Evolutionary conservation across 2,888 invertebrate genomes (phyloP).

Genomic region (Lasioglossum pauxillum): DNA sequence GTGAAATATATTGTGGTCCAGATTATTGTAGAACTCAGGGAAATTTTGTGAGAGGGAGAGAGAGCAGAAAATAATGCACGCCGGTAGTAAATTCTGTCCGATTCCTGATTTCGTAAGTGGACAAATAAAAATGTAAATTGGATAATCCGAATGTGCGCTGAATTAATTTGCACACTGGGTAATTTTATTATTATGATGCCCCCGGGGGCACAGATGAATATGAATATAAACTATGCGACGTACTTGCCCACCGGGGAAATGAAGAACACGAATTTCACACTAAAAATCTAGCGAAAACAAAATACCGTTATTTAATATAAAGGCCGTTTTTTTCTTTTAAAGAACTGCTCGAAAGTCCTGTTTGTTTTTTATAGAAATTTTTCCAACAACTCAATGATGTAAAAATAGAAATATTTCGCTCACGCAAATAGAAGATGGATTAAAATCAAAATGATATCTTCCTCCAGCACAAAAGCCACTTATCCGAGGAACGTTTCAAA

Average conservation of each 20-base stretch:
- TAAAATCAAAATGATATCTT: too few relatives aligned
- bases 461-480: not conserved
- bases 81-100: not conserved
- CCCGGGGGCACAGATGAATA: not conserved
- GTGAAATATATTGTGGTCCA: not conserved
- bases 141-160: conserved; percentile 6
- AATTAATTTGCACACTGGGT: conserved; percentile 5
- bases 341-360: not conserved
- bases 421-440: too few relatives aligned
- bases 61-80: not conserved
- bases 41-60: not conserved
- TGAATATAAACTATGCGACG: conserved; percentile 1
- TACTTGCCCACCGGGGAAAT: not conserved
- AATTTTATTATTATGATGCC: conserved; percentile 14
- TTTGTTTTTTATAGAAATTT: not conserved
- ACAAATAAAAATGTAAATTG: conserved; percentile 5
- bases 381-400: not conserved
- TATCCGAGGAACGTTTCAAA: not conserved
- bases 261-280: not conserved
- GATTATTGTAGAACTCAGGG: not conserved
- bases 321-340: not conserved
- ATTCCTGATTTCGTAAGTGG: not conserved
- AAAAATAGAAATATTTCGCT: too few relatives aligned
- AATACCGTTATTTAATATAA: not conserved
- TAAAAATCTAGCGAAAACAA: not conserved